Evolutionary conservation across 2,888 invertebrate genomes (phyloP), one percentile per base, ranked within the genome.

Genomic region (Leptinotarsa peninsularis): DNA sequence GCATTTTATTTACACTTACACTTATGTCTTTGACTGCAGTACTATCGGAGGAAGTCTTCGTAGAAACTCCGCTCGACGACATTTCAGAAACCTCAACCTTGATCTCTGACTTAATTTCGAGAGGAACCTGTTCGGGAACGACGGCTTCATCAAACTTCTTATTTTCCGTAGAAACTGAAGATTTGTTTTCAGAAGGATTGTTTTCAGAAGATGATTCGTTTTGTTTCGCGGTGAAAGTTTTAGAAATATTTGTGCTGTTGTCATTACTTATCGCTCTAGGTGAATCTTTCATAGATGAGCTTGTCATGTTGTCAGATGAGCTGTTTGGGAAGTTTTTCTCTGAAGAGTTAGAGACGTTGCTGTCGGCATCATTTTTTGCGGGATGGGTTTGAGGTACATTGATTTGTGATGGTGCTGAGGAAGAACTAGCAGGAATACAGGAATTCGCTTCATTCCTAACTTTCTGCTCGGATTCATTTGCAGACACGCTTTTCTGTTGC

Each of bases 1-100:
- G 43, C 43, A n/a, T 63, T 33, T 33, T 63, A 63, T 63, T 63
- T 63, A 63, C 63, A 63, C 63, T 63, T n/a, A 63, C 43, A 63
- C 63, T 63, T 4, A n/a, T 63, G 63, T 63, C 63, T 43, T 63
- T 33, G 17, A 63, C 63, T 33, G n/a, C 43, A 27, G n/a, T 10
- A 43, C 18, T 13, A 63, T 14, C 17, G 43, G 17, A 15, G 33
- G 63, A 17, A n/a, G n/a, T 63, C 4, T 5, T 10, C 13, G 43
- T 33, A n/a, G 17, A 63, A 63, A 43, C 63, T 63, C 4, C 63
- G 18, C 43, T 33, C 5, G 43, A n/a, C 3, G 5, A 17, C n/a
- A 10, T 17, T n/a, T 63, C 43, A 17, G 63, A 43, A 60, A 60
- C 27, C 15, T 27, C 60, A 15, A 27, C 27, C 15, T 60, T 60